Evolutionary conservation across 1,140 invertebrate genomes (phyloP), one percentile per base, ranked within the genome.

Genomic region (Penaeus japonicus): DNA sequence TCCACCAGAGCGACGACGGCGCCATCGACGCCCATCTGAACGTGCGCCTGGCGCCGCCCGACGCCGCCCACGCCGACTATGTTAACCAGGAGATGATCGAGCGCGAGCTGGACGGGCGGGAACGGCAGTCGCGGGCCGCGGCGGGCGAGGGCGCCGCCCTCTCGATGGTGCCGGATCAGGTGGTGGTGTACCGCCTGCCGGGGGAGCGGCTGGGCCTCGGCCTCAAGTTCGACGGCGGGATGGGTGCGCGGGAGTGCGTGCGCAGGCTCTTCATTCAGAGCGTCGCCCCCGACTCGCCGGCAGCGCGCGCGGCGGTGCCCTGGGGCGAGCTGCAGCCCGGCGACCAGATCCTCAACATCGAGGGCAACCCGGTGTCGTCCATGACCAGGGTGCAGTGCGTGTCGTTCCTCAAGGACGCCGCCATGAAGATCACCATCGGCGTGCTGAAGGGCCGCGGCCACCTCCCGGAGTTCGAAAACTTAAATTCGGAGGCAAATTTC

Each of bases 191-290:
- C 91, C 94, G 97, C 84, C 93, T 98, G 83, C 96, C 97, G 0
- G 97, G 97, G 0, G 97, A 98, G 92, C 94, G 96, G 62, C 93
- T 99, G 0, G 97, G 97, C 0, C 96, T 99, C 91, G 97, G 97
- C 0, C 93, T 98, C 0, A 97, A 97, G 92, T 98, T 99, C 92
- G 97, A 98, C 92, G 97, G 97, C 54, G 97, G 96, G 4, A 95
- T 95, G 32, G 91, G 91, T 32, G 90, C 91, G 22, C 94, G 94
- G 18, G 96, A 97, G 91, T 94, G 94, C 78, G 95, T 96, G 5
- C 92, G 94, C 15, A 94, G 95, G 88, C 93, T 98, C 27, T 96
- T 97, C 81, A 97, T 98, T 82, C 97, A 98, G 91, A 97, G 96
- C 90, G 97, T 97, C 92, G 96, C 97, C 32, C 94, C 95, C 39